phyloP scores from a whole-genome alignment of 2,113 vertebrate species.

The Saguinus imperator region DNA sequence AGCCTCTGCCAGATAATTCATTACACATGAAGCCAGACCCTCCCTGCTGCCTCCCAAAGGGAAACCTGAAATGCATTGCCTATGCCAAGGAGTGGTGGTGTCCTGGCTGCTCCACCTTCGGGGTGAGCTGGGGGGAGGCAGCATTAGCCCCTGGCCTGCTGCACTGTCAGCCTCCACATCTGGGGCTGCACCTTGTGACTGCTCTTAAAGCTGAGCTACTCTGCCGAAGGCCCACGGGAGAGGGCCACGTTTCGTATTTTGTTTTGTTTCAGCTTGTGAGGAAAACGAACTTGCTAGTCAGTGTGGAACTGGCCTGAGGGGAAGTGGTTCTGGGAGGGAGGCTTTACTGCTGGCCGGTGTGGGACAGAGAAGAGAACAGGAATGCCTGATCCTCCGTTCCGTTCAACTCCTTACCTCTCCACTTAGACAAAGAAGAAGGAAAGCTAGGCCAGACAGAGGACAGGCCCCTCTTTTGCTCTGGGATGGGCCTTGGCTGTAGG shows the following conservation, averaged over 20 bases:
- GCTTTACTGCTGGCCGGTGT: slow-evolving; percentile 22
- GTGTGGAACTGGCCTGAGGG: slow-evolving; percentile 46
- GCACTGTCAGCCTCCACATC: not conserved
- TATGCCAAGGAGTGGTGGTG: no score
- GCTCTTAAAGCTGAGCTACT: not conserved
- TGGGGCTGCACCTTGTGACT: not conserved
- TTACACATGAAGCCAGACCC: not conserved
- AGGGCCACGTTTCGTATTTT: not conserved
- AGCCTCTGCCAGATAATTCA: no score
- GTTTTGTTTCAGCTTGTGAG: slow-evolving; percentile 26
- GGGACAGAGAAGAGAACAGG: not conserved
- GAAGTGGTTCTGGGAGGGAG: slow-evolving; percentile 53
- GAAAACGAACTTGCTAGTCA: slow-evolving; percentile 58
- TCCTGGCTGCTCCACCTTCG: rapidly evolving
- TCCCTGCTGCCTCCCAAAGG: not conserved
- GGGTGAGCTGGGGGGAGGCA: rapidly evolving
- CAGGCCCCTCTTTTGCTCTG: rapidly evolving
- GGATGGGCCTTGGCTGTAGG: not conserved
- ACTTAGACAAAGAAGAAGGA: not conserved
- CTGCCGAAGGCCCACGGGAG: not conserved
- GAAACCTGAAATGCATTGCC: not conserved
- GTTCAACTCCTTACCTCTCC: not conserved
- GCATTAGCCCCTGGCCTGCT: rapidly evolving
- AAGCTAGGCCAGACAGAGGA: not conserved
- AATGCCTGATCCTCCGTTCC: not conserved